Base-by-base conservation (phyloP, 2,113 vertebrate genomes). In the Myotis davidii region DNA sequence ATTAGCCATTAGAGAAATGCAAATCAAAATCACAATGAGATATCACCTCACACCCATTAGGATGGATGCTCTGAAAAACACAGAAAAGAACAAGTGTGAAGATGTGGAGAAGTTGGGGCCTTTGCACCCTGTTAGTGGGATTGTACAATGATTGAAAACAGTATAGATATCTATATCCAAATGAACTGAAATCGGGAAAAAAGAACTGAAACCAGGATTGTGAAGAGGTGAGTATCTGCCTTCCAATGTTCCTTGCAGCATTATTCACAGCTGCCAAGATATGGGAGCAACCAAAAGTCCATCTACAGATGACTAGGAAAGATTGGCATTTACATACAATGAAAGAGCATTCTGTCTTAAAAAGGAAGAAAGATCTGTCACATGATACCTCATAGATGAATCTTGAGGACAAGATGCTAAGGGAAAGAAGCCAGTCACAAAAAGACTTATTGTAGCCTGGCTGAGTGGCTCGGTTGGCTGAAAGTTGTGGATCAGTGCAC, bases 1-100 rank as follows among this genome's bases (percentile, higher is more conserved):
- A 48, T 54, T 37, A 45, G 83, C 54, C 56, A 48, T 77, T 73
- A 85, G 88, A 94, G 76, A 95, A 70, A 88, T 32, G 52, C 21
- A 88, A 81, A 67, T 79, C 37, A 85, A 92, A 93, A 59, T 61
- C 67, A 39, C 54, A n/a, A 12, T 14, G 32, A 70, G 37, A 5
- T n/a, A n/a, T 32, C 67, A 39, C 56, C n/a, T 84, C 42, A 59
- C 3, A 70, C 12, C 20, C 50, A 29, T 27, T 29, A 94, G 32
- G 48, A 79, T 10, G 42, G n/a, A 45, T 56, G 52, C 37, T 32
- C 16, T 42, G 10, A 32, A 54, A 59, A 79, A 85, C 69, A 69
- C 16, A 52, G 45, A 74, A 72, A 86, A 65, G 20, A 42, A 25
- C n/a, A 50, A 29, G 21, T 81, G 52, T 50, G 23, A 72, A 67